These are phyloP conservation scores for Aurelia coerulea DNA, from an alignment of 30 jellyfish, hydroid and myxozoan species.

Conservation along the genomic window DNA sequence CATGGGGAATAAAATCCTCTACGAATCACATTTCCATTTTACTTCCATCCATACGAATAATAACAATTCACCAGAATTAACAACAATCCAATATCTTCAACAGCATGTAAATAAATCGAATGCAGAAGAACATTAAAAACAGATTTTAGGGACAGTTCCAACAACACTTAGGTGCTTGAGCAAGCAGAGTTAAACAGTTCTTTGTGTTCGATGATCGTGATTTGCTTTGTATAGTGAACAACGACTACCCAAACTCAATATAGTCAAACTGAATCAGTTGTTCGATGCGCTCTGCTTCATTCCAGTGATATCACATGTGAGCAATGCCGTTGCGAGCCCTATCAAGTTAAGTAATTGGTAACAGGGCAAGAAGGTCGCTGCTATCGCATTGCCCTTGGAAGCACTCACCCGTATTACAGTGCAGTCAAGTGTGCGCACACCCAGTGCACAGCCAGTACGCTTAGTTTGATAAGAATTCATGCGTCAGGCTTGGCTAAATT, in stretches of 20 bases:
- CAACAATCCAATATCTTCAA: background rate
- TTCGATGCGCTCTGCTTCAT: slow-evolving; percentile 64
- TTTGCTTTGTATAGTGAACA: slow-evolving; percentile 36
- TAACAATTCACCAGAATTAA: background rate
- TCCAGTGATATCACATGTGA: slow-evolving; percentile 71
- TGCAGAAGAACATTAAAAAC: too few species aligned
- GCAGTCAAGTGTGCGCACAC: slow-evolving; percentile 71
- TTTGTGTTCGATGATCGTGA: slow-evolving; percentile 46
- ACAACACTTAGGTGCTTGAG: slow-evolving; percentile 20
- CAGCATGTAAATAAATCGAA: background rate
- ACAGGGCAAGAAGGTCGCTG: slow-evolving; percentile 78
- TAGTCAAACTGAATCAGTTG: slow-evolving; percentile 34
- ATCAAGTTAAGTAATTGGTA: slow-evolving; percentile 69
- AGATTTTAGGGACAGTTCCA: too few species aligned
- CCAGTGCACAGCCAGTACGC: slow-evolving; percentile 44
- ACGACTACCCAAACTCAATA: slow-evolving; percentile 47
- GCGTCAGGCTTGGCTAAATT: slow-evolving; percentile 12
- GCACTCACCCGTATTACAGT: slow-evolving; percentile 61
- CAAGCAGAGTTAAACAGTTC: slow-evolving; percentile 20
- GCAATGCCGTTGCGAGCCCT: slow-evolving; percentile 60
- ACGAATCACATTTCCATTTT: slow-evolving; percentile 32
- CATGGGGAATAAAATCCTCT: slow-evolving; percentile 28
- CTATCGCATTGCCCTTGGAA: slow-evolving; percentile 41
- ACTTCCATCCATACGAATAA: background rate
- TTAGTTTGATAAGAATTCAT: slow-evolving; percentile 21